Conservation (phyloP, 2,888 invertebrate species). For the Seladonia tumulorum region DNA sequence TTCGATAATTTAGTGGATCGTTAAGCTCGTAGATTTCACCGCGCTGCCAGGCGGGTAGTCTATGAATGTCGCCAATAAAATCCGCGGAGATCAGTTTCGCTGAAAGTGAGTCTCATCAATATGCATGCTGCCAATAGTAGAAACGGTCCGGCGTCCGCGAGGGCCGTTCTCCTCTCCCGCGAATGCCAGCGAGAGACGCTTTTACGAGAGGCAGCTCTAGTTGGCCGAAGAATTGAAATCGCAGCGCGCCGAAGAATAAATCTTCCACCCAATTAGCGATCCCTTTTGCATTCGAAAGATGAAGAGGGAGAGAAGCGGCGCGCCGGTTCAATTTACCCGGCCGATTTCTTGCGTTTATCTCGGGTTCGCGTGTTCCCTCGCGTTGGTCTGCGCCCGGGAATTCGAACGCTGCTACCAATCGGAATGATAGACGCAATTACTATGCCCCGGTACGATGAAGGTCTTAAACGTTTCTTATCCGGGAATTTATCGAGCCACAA, state of each 20-base stretch:
- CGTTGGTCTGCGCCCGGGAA: background rate
- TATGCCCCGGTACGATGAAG: background rate
- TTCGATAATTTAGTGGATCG: slow-evolving; percentile 63
- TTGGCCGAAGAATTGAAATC: slow-evolving; percentile 16
- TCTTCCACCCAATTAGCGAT: slow-evolving; percentile 21
- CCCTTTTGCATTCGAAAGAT: slow-evolving; percentile 4
- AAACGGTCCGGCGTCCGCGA: background rate
- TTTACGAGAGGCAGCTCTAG: slow-evolving; percentile 21
- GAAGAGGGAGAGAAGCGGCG: slow-evolving; percentile 13
- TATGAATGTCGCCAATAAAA: slow-evolving; percentile 48
- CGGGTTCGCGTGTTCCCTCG: background rate
- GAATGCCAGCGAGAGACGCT: slow-evolving; percentile 12
- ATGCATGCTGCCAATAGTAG: slow-evolving; percentile 8
- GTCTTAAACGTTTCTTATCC: background rate
- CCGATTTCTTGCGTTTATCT: slow-evolving; percentile 12
- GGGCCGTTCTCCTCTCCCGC: background rate
- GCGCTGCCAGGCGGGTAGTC: background rate
- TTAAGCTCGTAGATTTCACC: slow-evolving; percentile 60
- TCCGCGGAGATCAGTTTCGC: slow-evolving; percentile 24
- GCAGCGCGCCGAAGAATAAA: slow-evolving; percentile 10
- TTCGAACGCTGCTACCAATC: background rate
- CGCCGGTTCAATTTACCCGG: slow-evolving; percentile 3
- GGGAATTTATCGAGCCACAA: background rate
- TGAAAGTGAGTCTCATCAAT: slow-evolving; percentile 25
- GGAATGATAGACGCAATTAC: slow-evolving; percentile 8